Conservation (phyloP, 2,113 vertebrate genomes). For the Chlorodrepanis virens region DNA sequence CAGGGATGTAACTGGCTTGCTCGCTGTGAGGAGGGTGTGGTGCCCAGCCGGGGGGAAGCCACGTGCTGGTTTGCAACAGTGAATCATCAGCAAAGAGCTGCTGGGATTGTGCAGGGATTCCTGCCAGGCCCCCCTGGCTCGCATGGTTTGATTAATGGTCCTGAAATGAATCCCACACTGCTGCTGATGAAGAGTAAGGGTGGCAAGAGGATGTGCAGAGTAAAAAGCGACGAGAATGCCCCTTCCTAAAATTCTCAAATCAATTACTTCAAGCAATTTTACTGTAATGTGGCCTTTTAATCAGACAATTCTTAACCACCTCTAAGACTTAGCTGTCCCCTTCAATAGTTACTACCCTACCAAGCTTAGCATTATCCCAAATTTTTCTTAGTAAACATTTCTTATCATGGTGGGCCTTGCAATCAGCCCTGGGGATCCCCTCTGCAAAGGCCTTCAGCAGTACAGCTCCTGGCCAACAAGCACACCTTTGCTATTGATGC, state of each 20-base stretch:
- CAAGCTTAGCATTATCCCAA: background rate
- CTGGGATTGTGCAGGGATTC: background rate
- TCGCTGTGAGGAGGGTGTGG: background rate
- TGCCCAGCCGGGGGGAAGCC: background rate
- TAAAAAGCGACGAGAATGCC: background rate
- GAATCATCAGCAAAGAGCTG: background rate
- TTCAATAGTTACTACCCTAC: background rate
- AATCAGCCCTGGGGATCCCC: background rate
- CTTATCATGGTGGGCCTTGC: background rate
- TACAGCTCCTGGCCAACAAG: background rate
- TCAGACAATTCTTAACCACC: background rate
- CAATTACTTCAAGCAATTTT: background rate
- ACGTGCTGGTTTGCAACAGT: accelerated
- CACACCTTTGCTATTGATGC: background rate
- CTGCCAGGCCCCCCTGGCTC: accelerated
- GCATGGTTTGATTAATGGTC: accelerated
- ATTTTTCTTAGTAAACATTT: background rate
- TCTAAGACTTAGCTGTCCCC: background rate
- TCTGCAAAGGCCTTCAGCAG: background rate
- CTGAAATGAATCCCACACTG: background rate
- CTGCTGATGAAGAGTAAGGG: background rate
- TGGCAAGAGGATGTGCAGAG: background rate
- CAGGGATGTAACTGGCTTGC: background rate
- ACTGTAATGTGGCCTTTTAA: background rate
- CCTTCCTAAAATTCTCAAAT: background rate